Evolutionary conservation across 2,113 vertebrate genomes (phyloP).

Genomic region (Tonatia bakeri): DNA sequence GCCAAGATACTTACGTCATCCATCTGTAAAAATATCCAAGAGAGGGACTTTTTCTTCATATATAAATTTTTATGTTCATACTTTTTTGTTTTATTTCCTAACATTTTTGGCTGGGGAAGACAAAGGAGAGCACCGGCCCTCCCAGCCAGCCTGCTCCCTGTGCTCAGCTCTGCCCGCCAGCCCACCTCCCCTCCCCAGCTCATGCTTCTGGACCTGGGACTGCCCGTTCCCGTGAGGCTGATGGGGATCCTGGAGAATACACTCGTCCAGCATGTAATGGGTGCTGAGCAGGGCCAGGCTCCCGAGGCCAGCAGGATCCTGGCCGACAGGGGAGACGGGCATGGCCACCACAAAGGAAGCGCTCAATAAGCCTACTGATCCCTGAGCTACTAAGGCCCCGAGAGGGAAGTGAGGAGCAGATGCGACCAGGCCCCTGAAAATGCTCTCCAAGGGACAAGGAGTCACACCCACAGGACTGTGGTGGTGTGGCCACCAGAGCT

Average conservation of each 20-base stretch:
- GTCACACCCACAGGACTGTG: fast-evolving
- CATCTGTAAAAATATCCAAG: background rate
- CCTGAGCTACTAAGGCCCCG: background rate
- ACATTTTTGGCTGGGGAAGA: background rate
- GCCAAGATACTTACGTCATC: background rate
- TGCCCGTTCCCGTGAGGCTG: background rate
- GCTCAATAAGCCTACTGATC: background rate
- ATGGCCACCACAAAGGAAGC: fast-evolving
- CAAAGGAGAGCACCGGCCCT: background rate
- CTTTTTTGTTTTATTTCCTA: background rate
- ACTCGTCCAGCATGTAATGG: fast-evolving
- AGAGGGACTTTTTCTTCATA: background rate
- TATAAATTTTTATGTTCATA: background rate
- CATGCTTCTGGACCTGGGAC: fast-evolving
- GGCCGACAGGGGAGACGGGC: too few species aligned
- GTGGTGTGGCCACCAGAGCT: background rate
- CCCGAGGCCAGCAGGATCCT: fast-evolving
- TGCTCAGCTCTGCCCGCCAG: background rate
- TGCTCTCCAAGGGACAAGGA: background rate
- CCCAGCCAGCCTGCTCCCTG: background rate
- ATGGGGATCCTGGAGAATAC: background rate
- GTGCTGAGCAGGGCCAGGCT: fast-evolving
- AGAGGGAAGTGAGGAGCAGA: background rate
- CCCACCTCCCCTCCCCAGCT: fast-evolving
- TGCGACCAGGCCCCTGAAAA: fast-evolving